Conservation (phyloP, 2,888 invertebrate genomes). For the Brachycybe producta region DNA sequence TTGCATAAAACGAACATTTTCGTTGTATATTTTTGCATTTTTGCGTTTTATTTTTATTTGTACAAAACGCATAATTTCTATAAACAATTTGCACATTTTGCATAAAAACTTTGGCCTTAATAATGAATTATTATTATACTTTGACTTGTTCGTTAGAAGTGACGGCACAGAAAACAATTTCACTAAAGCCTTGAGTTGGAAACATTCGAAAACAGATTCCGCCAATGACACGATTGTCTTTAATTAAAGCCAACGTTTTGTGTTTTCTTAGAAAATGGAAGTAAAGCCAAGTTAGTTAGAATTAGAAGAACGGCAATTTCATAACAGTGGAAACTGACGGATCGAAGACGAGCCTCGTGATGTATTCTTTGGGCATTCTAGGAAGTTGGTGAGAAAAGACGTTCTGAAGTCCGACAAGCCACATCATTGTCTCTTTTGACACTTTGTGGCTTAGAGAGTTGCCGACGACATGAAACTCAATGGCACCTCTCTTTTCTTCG, state of each 20-base stretch:
- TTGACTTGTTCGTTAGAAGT: conserved; percentile 86
- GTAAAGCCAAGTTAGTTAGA: not conserved
- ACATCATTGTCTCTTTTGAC: conserved; percentile 78
- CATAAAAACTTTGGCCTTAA: no score
- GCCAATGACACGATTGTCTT: conserved; percentile 84
- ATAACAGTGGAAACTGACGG: no score
- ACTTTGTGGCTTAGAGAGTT: conserved; percentile 79
- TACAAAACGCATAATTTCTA: not conserved
- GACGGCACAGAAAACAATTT: conserved; percentile 97
- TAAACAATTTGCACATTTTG: not conserved
- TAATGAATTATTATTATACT: conserved; percentile 25
- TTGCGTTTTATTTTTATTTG: no score
- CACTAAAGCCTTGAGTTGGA: conserved; percentile 86
- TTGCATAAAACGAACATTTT: no score
- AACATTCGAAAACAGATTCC: conserved; percentile 96
- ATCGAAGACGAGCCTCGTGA: conserved; percentile 39
- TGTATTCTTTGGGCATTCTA: conserved; percentile 82
- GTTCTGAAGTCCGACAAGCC: conserved; percentile 84
- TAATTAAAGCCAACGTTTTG: conserved; percentile 78
- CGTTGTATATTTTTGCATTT: no score
- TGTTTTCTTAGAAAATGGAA: conserved; percentile 56
- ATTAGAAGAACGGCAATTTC: not conserved
- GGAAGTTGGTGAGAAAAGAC: conserved; percentile 92
- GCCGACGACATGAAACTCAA: conserved; percentile 86
- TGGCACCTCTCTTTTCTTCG: conserved; percentile 75